These are phyloP conservation scores for Gymnocephalus cernua DNA, from an alignment of 2,113 vertebrate species.

Conservation along the genomic window DNA sequence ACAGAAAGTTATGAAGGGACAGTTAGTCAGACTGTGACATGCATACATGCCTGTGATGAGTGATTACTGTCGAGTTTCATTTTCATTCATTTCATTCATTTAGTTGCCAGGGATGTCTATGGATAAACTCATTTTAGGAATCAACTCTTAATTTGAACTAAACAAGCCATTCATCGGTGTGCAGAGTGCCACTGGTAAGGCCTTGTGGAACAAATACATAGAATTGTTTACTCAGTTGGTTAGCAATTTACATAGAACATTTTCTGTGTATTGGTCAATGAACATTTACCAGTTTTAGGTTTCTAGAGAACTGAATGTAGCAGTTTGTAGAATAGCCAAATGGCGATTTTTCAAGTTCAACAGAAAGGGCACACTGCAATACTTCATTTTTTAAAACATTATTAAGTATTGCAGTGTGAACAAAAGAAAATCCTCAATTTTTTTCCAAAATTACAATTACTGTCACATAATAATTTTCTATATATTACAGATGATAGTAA, in stretches of 20 bases:
- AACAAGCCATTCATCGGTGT: background rate
- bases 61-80: no score
- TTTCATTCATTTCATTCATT: background rate
- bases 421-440: background rate
- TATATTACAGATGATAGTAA: background rate
- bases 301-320: background rate
- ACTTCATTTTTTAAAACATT: no score
- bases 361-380: background rate
- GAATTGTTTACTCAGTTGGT: background rate
- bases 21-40: conserved; percentile 13
- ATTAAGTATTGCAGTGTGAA: no score
- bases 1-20: background rate
- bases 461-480: no score
- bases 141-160: background rate
- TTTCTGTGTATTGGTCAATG: background rate
- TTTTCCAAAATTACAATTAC: background rate
- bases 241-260: background rate
- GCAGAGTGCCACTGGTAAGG: background rate
- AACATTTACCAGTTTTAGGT: background rate
- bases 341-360: background rate
- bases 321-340: background rate
- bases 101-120: background rate
- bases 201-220: background rate
- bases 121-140: background rate
- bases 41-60: background rate